A percentile compares a stretch with the other conserved stretches of the same genome.
Evolutionary conservation across 2,888 invertebrate genomes (phyloP).

Genomic region (Cantharis rufa): DNA sequence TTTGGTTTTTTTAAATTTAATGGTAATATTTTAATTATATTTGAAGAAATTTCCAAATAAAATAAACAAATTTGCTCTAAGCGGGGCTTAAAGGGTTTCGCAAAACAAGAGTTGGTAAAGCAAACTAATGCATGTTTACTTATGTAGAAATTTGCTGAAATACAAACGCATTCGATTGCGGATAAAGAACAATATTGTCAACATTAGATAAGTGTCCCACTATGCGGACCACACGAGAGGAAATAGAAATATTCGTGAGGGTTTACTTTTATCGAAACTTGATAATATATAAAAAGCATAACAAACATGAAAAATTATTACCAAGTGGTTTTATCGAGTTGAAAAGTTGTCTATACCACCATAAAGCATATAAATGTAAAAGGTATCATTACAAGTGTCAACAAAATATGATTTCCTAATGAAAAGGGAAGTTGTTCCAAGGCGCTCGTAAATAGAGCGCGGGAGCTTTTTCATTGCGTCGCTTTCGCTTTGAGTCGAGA

Average conservation of each 20-base stretch:
- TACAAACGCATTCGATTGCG: neutral
- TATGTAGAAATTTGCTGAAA: neutral
- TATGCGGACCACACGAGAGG: neutral
- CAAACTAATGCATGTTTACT: neutral
- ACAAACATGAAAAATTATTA: neutral
- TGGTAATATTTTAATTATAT: too few relatives aligned
- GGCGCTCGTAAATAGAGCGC: neutral
- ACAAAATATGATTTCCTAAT: neutral
- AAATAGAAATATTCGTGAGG: neutral
- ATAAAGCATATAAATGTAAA: neutral
- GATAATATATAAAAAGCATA: neutral
- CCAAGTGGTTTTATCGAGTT: neutral
- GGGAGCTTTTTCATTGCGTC: neutral
- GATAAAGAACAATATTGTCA: neutral
- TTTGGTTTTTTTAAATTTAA: too few relatives aligned
- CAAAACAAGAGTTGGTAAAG: neutral
- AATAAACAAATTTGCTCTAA: neutral
- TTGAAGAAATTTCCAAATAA: neutral
- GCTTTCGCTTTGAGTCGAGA: conserved; percentile 4
- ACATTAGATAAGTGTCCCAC: neutral
- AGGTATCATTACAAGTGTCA: neutral
- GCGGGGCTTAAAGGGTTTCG: neutral
- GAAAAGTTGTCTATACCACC: neutral
- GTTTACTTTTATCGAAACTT: neutral
- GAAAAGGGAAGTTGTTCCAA: neutral